Conservation (phyloP, 2,113 vertebrate species). For the Saccopteryx leptura region DNA sequence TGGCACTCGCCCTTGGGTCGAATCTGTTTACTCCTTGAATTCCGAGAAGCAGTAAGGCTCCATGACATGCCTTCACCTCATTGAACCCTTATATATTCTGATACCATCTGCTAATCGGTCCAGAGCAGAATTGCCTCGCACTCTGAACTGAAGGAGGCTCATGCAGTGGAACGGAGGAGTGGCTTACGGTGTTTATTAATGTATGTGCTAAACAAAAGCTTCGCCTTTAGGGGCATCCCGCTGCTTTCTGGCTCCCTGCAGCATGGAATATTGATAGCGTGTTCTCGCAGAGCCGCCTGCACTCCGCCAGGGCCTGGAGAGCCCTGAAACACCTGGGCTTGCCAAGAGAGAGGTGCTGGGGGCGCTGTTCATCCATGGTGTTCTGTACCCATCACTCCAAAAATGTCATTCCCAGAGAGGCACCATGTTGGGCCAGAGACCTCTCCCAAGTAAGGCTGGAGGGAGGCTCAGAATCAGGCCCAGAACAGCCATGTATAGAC, state of each 20-base stretch:
- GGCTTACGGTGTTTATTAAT: neutral
- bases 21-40: neutral
- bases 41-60: neutral
- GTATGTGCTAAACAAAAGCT: constrained; percentile 15
- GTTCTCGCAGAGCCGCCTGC: neutral
- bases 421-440: neutral
- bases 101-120: constrained; percentile 50
- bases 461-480: neutral
- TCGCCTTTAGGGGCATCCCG: neutral
- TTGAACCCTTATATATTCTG: constrained; percentile 10
- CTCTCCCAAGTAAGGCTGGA: neutral
- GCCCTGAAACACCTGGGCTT: neutral
- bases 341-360: neutral
- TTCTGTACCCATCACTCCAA: neutral
- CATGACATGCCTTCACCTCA: fast-evolving
- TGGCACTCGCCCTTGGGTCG: neutral
- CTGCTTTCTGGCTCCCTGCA: neutral
- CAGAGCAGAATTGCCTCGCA: neutral
- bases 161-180: neutral
- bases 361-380: neutral
- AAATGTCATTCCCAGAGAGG: neutral
- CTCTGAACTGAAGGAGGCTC: neutral
- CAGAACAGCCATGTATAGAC: neutral
- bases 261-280: neutral
- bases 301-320: neutral